Base-by-base conservation (phyloP, 2,797 vertebrate species). In the Pogoniulus pusillus region DNA sequence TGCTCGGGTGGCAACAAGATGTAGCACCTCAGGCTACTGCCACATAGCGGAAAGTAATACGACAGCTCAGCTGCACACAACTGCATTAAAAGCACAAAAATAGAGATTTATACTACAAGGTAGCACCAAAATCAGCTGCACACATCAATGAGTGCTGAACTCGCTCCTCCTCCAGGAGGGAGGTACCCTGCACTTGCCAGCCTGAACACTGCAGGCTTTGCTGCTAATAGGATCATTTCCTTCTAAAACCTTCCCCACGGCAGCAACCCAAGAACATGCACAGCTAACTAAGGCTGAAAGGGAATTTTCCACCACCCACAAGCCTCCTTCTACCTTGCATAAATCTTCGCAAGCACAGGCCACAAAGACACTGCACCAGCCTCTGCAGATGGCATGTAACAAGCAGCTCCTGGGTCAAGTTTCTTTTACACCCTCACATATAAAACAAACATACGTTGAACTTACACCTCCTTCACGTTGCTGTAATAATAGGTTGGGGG, bases 241-340 rank as follows among this genome's bases (percentile, higher is more conserved):
- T 70, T 83, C 91, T 81, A 81, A 91, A 85, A 81, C 82, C 85
- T 91, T 89, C 76, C 82, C 39, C 55, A 29, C 2, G 0, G 88
- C 88, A 89, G 73, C 4, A 1, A 78, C 73, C 76, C 88, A 54
- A 88, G 29, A 87, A 92, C 82, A 91, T 0, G 18, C 73, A 63
- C 60, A 51, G 49, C 80, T 92, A 78, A 91, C 59, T 90, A 12
- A 32, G 75, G 88, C 88, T 81, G 81, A 89, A 92, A 78, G 77
- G 91, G 90, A 90, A 93, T 94, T 92, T 95, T 93, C 83, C 90
- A 95, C 88, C 73, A 68, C 72, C 83, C 59, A 75, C 93, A 90
- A 65, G 17, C 76, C 54, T 82, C 82, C 43, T 90, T 83, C 74
- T 88, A 51, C 84, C 66, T 72, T 43, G 19, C 69, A 74, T 73